Conservation (phyloP, 2,797 vertebrate genomes). For the Myotis planiceps region DNA sequence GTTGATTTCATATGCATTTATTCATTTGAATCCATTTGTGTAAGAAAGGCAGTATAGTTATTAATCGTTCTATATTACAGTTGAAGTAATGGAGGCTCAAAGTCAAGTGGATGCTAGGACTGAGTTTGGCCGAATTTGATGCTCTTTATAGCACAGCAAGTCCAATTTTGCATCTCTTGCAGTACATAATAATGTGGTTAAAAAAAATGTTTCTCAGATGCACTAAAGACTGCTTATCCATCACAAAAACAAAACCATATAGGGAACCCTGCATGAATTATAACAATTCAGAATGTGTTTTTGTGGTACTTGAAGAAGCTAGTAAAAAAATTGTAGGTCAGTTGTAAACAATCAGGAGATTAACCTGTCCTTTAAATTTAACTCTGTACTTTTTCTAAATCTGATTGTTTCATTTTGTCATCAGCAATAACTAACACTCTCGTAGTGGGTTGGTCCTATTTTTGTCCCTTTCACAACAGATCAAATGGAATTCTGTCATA, state of each 20-base stretch:
- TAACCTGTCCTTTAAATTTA: not conserved
- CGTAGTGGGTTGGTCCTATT: not conserved
- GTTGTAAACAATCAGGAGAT: not conserved
- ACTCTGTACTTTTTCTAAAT: not conserved
- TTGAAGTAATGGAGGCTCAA: not conserved
- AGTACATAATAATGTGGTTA: not conserved
- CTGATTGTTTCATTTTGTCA: not conserved
- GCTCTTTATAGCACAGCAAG: not conserved
- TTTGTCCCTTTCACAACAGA: not conserved
- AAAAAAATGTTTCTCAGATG: constrained; percentile 1
- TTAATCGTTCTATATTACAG: not conserved
- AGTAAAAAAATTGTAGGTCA: not conserved
- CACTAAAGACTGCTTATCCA: not conserved
- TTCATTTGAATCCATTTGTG: not conserved
- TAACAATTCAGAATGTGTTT: not conserved
- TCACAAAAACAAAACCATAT: not conserved
- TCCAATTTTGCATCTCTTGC: not conserved
- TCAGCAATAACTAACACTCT: not conserved
- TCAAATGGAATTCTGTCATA: not conserved
- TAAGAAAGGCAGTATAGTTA: not conserved
- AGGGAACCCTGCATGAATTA: not conserved
- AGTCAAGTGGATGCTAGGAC: not conserved
- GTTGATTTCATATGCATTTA: not conserved
- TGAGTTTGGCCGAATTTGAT: not conserved
- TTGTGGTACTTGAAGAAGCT: not conserved